Evolutionary conservation across 2,888 invertebrate genomes (phyloP), one percentile per base, ranked within the genome.

Genomic region (Parnassius orleans): DNA sequence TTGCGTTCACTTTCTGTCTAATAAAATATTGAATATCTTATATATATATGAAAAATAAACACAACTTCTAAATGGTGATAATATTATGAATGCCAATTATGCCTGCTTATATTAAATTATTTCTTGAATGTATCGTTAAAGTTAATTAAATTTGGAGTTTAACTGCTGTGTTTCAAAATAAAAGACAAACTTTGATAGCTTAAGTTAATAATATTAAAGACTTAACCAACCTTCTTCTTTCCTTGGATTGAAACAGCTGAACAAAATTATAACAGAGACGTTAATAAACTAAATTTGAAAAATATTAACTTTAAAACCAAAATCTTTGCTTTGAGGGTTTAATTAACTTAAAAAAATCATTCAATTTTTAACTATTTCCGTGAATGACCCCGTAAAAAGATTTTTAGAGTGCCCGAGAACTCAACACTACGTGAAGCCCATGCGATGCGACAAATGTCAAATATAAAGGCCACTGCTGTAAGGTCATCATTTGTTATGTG

Each of bases 391-490:
- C 7, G 33, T 33, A 33, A 33, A 24, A 24, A 24, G 24, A 24
- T 3, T 24, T 24, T 24, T 5, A 24, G 24, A 7, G 24, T 3
- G 3, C 24, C 24, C 24, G 24, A 33, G 33, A 33, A 33, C 33
- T 33, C 7, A 33, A 33, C 33, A 7, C 33, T 33, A 7, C 33
- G 7, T 33, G 33, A 33, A 33, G 33, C 33, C 3, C 33, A 33
- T 14, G 15, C 55, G 47, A 33, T 57, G 53, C 59, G 56, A 53
- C 48, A 65, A 62, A 65, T 65, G 60, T 57, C 60, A 62, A 65
- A 62, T 46, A 56, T 14, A 62, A 66, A 66, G 51, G 63, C 53
- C 46, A 64, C 33, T 24, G 50, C 33, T 47, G 56, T 59, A 61
- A 63, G 61, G 61, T 66, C 61, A 59, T 50, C 54, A 56, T 60